Conservation (phyloP, 1,140 invertebrate genomes). For the Zaprionus camerounensis region DNA sequence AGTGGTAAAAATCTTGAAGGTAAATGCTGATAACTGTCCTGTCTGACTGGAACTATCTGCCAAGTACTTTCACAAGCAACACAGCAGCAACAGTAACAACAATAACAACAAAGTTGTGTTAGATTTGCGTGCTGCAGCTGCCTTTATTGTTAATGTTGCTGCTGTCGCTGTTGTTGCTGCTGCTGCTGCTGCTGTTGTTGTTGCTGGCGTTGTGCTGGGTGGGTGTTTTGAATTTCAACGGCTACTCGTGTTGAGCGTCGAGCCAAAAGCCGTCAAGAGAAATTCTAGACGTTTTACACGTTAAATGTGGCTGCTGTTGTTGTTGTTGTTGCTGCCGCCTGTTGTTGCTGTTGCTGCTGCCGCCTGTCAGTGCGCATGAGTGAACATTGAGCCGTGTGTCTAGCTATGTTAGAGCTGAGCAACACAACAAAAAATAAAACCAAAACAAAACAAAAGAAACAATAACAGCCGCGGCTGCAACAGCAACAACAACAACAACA, state of each 20-base stretch:
- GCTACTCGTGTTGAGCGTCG: constrained; percentile 77
- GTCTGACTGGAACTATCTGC: not conserved
- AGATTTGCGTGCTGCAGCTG: constrained; percentile 34
- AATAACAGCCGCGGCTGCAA: constrained; percentile 18
- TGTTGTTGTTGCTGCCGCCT: constrained; percentile 22
- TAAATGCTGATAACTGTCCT: constrained; percentile 31
- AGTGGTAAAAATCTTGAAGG: constrained; percentile 9
- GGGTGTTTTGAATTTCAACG: constrained; percentile 75
- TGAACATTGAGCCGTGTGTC: constrained; percentile 69
- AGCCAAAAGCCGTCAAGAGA: constrained; percentile 59
- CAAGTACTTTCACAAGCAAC: constrained; percentile 41
- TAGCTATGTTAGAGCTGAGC: constrained; percentile 26
- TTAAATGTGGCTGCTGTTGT: constrained; percentile 57
- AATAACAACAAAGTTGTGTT: constrained; percentile 16
- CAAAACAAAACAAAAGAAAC: constrained; percentile 32
- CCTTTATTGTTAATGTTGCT: constrained; percentile 28
- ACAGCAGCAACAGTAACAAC: not conserved
- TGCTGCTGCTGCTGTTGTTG: constrained; percentile 37
- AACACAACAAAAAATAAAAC: constrained; percentile 23
- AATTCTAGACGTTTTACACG: constrained; percentile 78
- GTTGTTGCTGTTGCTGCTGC: constrained; percentile 28
- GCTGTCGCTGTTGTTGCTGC: constrained; percentile 25
- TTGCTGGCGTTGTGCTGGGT: constrained; percentile 27
- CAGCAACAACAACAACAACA: constrained; percentile 36
- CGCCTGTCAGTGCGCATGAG: constrained; percentile 76